Evolutionary conservation across 2,888 invertebrate genomes (phyloP).

Genomic region (Muschampia plurimacula): DNA sequence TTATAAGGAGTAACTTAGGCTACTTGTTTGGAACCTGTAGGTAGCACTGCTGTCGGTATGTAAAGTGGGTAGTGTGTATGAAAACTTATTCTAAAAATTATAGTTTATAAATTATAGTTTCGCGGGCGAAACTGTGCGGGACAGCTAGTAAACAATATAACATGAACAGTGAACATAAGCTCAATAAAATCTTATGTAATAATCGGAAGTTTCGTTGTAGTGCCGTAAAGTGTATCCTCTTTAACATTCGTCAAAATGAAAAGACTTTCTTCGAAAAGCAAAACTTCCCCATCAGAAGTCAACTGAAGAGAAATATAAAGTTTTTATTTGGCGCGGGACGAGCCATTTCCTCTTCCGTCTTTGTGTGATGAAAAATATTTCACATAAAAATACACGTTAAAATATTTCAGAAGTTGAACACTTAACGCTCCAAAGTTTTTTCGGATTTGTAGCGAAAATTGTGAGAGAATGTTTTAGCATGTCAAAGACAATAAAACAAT

Average conservation of each 20-base stretch:
- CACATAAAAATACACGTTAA: conserved; percentile 6
- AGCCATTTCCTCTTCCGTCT: conserved; percentile 3
- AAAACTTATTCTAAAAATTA: no score
- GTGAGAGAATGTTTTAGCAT: not conserved
- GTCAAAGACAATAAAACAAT: not conserved
- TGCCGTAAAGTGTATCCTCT: not conserved
- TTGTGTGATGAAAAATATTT: conserved; percentile 10
- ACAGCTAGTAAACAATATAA: no score
- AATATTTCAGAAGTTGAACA: conserved; percentile 6
- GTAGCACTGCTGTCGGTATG: no score
- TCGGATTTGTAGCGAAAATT: not conserved
- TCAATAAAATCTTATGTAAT: no score
- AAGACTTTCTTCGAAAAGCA: not conserved
- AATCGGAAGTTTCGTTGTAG: not conserved
- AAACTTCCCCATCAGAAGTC: conserved; percentile 8
- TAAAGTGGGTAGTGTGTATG: no score
- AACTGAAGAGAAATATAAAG: conserved; percentile 3
- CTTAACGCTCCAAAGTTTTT: not conserved
- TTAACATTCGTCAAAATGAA: not conserved
- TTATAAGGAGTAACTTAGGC: no score
- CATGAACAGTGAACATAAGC: no score
- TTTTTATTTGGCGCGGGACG: conserved; percentile 7
- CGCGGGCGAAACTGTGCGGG: no score
- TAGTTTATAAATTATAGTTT: no score
- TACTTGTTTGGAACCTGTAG: no score